Evolutionary conservation across 2,113 vertebrate genomes (phyloP).

Genomic region (Cebidichthys violaceus): DNA sequence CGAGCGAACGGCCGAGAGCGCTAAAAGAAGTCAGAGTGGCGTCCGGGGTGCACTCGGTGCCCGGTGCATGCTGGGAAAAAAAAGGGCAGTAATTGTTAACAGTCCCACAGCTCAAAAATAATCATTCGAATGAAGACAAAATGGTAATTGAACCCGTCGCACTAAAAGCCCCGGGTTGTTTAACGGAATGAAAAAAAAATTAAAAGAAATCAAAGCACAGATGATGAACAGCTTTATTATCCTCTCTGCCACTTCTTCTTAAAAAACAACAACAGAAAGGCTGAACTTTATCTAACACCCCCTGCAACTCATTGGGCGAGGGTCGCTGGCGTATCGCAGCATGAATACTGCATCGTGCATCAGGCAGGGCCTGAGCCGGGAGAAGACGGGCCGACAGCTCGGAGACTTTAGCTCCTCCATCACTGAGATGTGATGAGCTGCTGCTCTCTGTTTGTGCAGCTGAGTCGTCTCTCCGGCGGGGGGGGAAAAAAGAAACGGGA

Average conservation of each 20-base stretch:
- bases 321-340: constrained; percentile 17
- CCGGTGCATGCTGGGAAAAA: neutral
- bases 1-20: neutral
- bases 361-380: constrained; percentile 13
- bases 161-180: neutral
- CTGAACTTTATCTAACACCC: constrained; percentile 26
- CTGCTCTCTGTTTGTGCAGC: constrained; percentile 18
- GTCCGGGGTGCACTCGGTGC: neutral
- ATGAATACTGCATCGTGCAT: constrained; percentile 47
- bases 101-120: neutral
- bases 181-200: neutral
- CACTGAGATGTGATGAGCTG: constrained; percentile 23
- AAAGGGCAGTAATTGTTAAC: neutral
- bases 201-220: neutral
- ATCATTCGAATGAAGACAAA: neutral
- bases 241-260: neutral
- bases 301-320: constrained; percentile 3
- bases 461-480: constrained; percentile 4
- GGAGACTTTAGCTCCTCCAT: constrained; percentile 50
- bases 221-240: neutral
- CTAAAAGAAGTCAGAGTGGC: neutral
- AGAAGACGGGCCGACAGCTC: constrained; percentile 52
- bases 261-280: neutral
- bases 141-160: neutral
- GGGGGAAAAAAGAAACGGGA: neutral